Base-by-base conservation (phyloP, 2,797 vertebrate genomes). In the Scleropages formosus region DNA sequence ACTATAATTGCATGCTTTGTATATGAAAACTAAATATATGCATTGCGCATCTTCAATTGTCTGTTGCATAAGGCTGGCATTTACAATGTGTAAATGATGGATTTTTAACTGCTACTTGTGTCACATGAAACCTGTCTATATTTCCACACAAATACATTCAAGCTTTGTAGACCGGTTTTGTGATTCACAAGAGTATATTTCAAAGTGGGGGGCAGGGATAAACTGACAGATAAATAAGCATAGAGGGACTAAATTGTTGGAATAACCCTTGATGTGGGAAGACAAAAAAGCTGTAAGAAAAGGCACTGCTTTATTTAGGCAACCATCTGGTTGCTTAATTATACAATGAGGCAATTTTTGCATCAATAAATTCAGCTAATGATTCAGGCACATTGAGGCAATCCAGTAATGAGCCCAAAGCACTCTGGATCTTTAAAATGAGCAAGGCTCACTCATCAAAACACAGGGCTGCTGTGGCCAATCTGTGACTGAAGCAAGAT, bases 311-410 rank as follows among this genome's bases (percentile, higher is more conserved):
- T 66, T 62, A 61, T 67, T 77, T 78, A 76, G 77, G 51, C 47
- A 72, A 73, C n/a, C 84, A 88, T 83, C 80, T 86, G 83, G 74
- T 78, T 78, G 65, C 76, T 81, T 86, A 82, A 88, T 89, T 85
- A 84, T 71, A 82, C 82, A 82, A 80, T 84, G 81, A 82, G 80
- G 63, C 44, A 69, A 22, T 80, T 75, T 87, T 79, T 82, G 77
- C 80, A 79, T 80, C 79, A 83, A 77, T 82, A 84, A 82, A 58
- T 59, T 59, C 56, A 0, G 13, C 69, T 80, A 83, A 84, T 82
- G 62, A 80, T 83, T 82, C 73, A 81, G 73, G 77, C 77, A 78
- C 81, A 65, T 71, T 77, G 58, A 62, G 72, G 76, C 78, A 76
- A 75, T 71, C 27, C 24, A 61, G 69, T 82, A 82, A 87, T 84